These are phyloP conservation scores for Trichogramma dendrolimi DNA, from an alignment of 2,888 invertebrate genomes.

Conservation along the genomic window DNA sequence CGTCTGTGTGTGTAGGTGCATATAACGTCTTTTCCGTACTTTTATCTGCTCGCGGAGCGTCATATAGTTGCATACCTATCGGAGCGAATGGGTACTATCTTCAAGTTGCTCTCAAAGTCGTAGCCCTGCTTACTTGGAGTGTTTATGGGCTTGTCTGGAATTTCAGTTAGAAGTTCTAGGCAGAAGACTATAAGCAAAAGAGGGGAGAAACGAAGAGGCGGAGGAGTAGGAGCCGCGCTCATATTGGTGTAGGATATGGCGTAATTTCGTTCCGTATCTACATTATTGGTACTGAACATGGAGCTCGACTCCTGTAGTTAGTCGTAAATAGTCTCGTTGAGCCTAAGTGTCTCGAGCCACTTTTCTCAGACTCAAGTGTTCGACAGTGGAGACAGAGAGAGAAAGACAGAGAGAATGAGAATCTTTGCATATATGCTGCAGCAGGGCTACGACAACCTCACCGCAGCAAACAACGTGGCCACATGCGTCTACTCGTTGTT, in stretches of 20 bases:
- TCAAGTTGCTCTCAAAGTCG: neutral
- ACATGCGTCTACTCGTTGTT: no score
- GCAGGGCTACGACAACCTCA: no score
- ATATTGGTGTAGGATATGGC: constrained; percentile 35
- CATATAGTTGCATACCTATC: no score
- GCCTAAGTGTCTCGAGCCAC: constrained; percentile 36
- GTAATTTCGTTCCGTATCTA: constrained; percentile 41
- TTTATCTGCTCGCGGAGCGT: no score
- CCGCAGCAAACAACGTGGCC: no score
- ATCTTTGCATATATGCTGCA: no score
- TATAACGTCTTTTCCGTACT: no score
- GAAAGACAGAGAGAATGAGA: no score
- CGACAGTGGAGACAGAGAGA: no score
- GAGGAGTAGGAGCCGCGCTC: constrained; percentile 14
- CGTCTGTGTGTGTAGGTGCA: no score
- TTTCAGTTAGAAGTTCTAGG: constrained; percentile 37
- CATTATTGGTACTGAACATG: constrained; percentile 39
- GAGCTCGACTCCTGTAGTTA: constrained; percentile 18
- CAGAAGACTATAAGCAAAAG: no score
- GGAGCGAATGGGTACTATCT: neutral
- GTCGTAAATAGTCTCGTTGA: constrained; percentile 42
- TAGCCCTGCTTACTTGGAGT: constrained; percentile 19
- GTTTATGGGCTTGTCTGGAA: constrained; percentile 36
- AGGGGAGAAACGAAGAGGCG: no score
- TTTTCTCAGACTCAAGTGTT: constrained; percentile 27